Evolutionary conservation across 2,888 invertebrate species (phyloP).

Genomic region (Mechanitis mazaeus): DNA sequence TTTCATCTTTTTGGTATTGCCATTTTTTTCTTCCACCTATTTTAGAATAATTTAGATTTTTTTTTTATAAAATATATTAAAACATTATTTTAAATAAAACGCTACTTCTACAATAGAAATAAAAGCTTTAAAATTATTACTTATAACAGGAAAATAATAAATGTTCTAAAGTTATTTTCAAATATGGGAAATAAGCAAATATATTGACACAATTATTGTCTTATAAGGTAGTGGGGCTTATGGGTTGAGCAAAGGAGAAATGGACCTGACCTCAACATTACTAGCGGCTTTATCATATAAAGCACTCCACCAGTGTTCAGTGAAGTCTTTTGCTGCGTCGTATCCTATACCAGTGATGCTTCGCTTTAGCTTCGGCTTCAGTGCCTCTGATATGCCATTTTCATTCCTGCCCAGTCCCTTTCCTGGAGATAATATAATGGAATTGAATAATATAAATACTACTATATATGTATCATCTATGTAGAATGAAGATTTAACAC

Average conservation of each 20-base stretch:
- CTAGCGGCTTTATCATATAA: conserved; percentile 84
- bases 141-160: too few species aligned
- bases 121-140: too few species aligned
- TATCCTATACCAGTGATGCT: conserved; percentile 88
- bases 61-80: not conserved
- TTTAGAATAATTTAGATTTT: not conserved
- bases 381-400: conserved; percentile 84
- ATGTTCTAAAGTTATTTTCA: too few species aligned
- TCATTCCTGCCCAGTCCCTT: conserved; percentile 90
- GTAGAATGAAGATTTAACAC: too few species aligned
- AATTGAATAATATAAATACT: too few species aligned
- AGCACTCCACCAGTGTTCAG: conserved; percentile 90
- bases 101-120: too few species aligned
- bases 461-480: too few species aligned
- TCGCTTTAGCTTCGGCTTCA: conserved; percentile 88
- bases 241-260: too few species aligned
- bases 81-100: too few species aligned
- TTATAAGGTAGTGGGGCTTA: conserved; percentile 6
- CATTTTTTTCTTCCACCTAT: conserved; percentile 61
- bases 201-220: conserved; percentile 9
- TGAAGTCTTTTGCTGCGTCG: conserved; percentile 83
- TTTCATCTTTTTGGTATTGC: conserved; percentile 63
- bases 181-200: not conserved
- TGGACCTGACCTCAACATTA: conserved; percentile 75
- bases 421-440: conserved; percentile 68